These are phyloP conservation scores for Pristionchus fissidentatus DNA, from an alignment of 2,888 invertebrate genomes.

Conservation along the genomic window DNA sequence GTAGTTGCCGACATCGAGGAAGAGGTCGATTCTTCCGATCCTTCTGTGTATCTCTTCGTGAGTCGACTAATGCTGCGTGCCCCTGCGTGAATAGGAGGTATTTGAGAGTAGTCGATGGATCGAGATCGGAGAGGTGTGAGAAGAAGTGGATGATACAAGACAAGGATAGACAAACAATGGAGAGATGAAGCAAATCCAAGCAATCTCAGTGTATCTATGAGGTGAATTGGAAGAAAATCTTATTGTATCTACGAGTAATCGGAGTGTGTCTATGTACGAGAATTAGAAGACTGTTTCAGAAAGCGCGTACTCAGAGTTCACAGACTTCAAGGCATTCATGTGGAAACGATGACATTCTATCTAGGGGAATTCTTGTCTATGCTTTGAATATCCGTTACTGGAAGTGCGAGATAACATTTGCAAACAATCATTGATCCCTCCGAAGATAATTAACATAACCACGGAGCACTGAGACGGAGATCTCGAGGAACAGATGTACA, in stretches of 20 bases:
- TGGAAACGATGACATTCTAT: too few relatives aligned
- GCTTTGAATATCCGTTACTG: too few relatives aligned
- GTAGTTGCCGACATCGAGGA: neutral
- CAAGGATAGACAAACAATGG: constrained; percentile 23
- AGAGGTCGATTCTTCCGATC: constrained; percentile 6
- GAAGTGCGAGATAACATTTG: too few relatives aligned
- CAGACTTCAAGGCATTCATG: too few relatives aligned
- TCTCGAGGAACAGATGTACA: too few relatives aligned
- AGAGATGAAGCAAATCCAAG: neutral
- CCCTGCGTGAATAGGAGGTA: constrained; percentile 46
- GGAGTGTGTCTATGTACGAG: neutral
- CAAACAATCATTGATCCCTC: too few relatives aligned
- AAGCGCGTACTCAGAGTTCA: too few relatives aligned
- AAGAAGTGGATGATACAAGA: constrained; percentile 14
- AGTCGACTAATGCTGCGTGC: constrained; percentile 57
- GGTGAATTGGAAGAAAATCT: neutral
- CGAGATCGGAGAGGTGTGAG: neutral
- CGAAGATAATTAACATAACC: too few relatives aligned
- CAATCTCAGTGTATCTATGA: neutral
- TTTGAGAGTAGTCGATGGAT: neutral
- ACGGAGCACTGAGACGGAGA: too few relatives aligned
- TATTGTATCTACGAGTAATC: neutral
- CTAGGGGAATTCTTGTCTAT: too few relatives aligned
- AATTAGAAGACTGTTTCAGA: neutral
- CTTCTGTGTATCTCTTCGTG: constrained; percentile 45